Base-by-base conservation (phyloP, 2,797 vertebrate genomes). In the Tokudaia muenninki region DNA sequence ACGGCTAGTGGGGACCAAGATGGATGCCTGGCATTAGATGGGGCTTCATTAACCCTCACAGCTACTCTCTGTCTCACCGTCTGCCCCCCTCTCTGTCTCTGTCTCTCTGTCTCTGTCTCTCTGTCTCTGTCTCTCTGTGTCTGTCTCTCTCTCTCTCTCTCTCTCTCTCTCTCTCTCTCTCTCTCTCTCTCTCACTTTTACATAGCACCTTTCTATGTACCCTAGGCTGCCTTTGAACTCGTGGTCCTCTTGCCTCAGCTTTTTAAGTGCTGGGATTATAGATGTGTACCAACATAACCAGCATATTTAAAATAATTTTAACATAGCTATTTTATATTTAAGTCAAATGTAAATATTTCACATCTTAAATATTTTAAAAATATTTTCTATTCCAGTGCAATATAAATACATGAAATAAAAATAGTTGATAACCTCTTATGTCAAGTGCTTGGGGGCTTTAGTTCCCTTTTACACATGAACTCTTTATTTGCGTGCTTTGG, bases 401-500 rank as follows among this genome's bases (percentile, higher is more conserved):
- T 24, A 44, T 44, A 75, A 24, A 44, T 75, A 41, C 21, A 24
- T 24, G 21, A 24, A 41, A 75, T 75, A 24, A 75, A 75, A 41
- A 22, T 24, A 29, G 10, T 47, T 82, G 70, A 67, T 77, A 78
- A 52, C 21, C 47, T 92, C n/a, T 86, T 77, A 74, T 75, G 80
- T 90, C 87, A 90, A 70, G 50, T 87, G 50, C 50, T 87, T 44
- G 24, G 67, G 29, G n/a, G 77, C 10, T 94, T 78, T 81, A 90
- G 10, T 67, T 55, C 81, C 87, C 17, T 77, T 92, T 95, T 63
- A 31, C 3, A 34, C 37, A 87, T 47, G 70, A 79, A 55, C 13
- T 61, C 16, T 92, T 93, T 81, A 29, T 52, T 87, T 95, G 52
- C 74, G 41, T 79, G 44, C 14, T 79, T 47, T 47, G 7, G 7